Evolutionary conservation across 1,140 invertebrate species (phyloP).

Genomic region (Drosophila persimilis): DNA sequence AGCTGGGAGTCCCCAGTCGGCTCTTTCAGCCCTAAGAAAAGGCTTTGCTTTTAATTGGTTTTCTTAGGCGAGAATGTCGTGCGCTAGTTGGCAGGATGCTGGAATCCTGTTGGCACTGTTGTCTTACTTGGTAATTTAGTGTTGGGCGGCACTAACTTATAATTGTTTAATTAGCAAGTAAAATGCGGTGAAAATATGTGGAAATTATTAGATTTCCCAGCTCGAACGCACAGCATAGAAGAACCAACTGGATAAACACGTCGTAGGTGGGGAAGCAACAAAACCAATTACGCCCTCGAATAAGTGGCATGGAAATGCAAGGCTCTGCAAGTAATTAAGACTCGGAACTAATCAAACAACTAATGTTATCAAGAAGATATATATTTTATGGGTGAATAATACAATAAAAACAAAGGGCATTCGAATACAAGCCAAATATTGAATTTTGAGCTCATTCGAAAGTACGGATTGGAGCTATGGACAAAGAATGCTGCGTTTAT

Average conservation of each 20-base stretch:
- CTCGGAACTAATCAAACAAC: neutral
- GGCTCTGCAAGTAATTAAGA: neutral
- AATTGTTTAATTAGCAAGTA: constrained; percentile 80
- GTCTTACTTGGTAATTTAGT: constrained; percentile 63
- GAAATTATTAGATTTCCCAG: constrained; percentile 63
- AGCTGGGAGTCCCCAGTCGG: constrained; percentile 25
- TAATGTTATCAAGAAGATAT: neutral
- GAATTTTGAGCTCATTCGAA: too few relatives aligned
- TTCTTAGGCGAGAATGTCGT: constrained; percentile 52
- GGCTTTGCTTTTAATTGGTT: constrained; percentile 79
- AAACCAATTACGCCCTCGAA: too few relatives aligned
- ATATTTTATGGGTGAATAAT: too few relatives aligned
- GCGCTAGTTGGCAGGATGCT: constrained; percentile 12
- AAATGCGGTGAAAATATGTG: constrained; percentile 74
- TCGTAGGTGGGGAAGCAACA: too few relatives aligned
- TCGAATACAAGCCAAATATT: too few relatives aligned
- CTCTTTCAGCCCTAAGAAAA: constrained; percentile 45
- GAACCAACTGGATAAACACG: neutral
- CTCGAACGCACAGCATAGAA: neutral
- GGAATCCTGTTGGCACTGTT: constrained; percentile 26
- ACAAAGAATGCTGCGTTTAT: too few relatives aligned
- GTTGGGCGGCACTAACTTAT: constrained; percentile 62
- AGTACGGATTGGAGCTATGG: too few relatives aligned
- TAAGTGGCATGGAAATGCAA: neutral
- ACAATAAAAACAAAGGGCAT: too few relatives aligned